Evolutionary conservation across 2,888 invertebrate genomes (phyloP).

Genomic region (Therioaphis trifolii): DNA sequence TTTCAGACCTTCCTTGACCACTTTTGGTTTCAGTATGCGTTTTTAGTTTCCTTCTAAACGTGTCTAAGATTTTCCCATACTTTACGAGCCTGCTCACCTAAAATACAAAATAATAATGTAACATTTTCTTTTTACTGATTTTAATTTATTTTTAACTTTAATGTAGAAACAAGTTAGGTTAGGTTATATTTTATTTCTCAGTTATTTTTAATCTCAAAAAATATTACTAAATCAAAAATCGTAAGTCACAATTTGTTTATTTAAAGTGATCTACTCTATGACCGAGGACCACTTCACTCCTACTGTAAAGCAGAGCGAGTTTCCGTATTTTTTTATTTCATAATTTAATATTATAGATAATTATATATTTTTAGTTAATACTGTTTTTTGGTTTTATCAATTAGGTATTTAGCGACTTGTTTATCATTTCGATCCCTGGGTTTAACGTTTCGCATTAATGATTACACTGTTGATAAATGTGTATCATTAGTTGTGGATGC

Average conservation of each 20-base stretch:
- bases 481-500: slow-evolving; percentile 33
- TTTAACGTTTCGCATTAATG: slow-evolving; percentile 23
- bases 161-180: slow-evolving; percentile 30
- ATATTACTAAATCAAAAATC: no score
- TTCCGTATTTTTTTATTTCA: no score
- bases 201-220: slow-evolving; percentile 14
- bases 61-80: slow-evolving; percentile 32
- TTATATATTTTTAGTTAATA: no score
- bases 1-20: slow-evolving; percentile 24
- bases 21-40: slow-evolving; percentile 32
- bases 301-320: no score
- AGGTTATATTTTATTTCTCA: slow-evolving; percentile 29
- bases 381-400: slow-evolving; percentile 10
- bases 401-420: slow-evolving; percentile 12
- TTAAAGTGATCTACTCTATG: no score
- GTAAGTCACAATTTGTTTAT: no score
- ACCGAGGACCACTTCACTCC: no score
- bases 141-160: no score
- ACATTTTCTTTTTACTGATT: no score
- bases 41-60: slow-evolving; percentile 34
- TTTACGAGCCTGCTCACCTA: slow-evolving; percentile 29
- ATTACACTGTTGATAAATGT: slow-evolving; percentile 23
- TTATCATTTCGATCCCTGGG: slow-evolving; percentile 9
- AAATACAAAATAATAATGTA: slow-evolving; percentile 27
- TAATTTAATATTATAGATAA: no score